Base-by-base conservation (phyloP, 1,140 invertebrate species). In the Drosophila ironensis region DNA sequence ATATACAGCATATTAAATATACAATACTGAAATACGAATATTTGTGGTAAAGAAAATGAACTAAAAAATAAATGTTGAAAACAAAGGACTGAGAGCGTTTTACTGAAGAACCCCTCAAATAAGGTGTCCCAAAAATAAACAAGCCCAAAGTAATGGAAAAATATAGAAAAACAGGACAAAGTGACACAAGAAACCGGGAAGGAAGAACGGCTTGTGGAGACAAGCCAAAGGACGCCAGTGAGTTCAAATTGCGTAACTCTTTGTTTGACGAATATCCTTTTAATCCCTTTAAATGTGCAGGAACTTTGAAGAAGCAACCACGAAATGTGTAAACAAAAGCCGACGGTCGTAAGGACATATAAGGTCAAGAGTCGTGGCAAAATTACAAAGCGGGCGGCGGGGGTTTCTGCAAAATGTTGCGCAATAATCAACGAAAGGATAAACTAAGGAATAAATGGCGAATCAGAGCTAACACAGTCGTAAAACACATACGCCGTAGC, bases 351-450 rank as follows among this genome's bases (percentile, higher is more conserved):
- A 61, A 74, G 71, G 56, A 64, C 80, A 71, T 56, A 68, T 80
- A 78, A 86, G 80, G 80, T 86, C 80, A 86, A 61, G 80, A 68
- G 80, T 68, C 80, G 30, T 46, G 22, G 24, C 64, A 19, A 82
- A 82, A 81, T 80, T 72, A 54, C 76, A 33, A 53, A 52, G 27
- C 41, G 67, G 51, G 25, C 28, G 20, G 28, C 44, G 45, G 50
- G 42, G 59, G 41, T 64, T 61, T 53, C 59, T n/a, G n/a, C n/a
- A n/a, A 61, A 77, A 84, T 84, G 78, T 67, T 76, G 64, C 52
- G 74, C 74, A 86, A 86, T 86, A 86, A 86, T 86, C 80, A 86
- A 86, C 66, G 80, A 80, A 86, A 64, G 80, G 80, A 86, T 86
- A 78, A 86, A 75, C 74, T 80, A 68, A 71, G 60, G 69, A 86